Evolutionary conservation across 2,113 vertebrate species (phyloP).

Genomic region (Istiophorus platypterus): DNA sequence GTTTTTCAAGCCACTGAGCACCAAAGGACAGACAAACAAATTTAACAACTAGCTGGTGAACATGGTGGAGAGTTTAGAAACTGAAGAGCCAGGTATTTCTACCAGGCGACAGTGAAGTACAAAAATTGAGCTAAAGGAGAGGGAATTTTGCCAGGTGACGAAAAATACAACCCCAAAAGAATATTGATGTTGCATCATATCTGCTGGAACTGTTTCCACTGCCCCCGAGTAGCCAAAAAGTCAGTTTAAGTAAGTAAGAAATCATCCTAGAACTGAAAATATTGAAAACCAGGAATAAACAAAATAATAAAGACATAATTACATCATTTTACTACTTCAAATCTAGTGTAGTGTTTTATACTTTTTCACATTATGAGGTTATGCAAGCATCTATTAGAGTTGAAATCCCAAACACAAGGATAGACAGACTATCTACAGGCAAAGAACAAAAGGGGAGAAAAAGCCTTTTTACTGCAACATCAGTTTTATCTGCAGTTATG

Average conservation of each 20-base stretch:
- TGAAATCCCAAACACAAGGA: background rate
- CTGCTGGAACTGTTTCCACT: background rate
- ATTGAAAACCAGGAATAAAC: background rate
- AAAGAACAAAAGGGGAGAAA: conserved; percentile 22
- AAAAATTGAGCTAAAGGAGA: background rate
- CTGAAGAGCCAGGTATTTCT: background rate
- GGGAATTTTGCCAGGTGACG: no score
- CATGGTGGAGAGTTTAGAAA: background rate
- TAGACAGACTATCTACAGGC: background rate
- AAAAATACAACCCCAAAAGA: no score
- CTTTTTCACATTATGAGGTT: background rate
- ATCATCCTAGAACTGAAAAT: background rate
- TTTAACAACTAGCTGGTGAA: background rate
- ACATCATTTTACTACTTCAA: background rate
- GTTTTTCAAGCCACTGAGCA: background rate
- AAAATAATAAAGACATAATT: background rate
- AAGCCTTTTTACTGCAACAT: conserved; percentile 23
- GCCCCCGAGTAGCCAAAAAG: background rate
- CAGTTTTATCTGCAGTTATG: conserved; percentile 16
- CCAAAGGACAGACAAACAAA: background rate
- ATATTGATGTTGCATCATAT: background rate
- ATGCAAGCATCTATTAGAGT: background rate
- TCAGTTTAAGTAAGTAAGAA: background rate
- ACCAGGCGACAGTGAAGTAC: background rate
- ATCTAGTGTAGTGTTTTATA: background rate